phyloP scores from a whole-genome alignment of 2,888 invertebrate genomes.

The Orchestes rusci region DNA sequence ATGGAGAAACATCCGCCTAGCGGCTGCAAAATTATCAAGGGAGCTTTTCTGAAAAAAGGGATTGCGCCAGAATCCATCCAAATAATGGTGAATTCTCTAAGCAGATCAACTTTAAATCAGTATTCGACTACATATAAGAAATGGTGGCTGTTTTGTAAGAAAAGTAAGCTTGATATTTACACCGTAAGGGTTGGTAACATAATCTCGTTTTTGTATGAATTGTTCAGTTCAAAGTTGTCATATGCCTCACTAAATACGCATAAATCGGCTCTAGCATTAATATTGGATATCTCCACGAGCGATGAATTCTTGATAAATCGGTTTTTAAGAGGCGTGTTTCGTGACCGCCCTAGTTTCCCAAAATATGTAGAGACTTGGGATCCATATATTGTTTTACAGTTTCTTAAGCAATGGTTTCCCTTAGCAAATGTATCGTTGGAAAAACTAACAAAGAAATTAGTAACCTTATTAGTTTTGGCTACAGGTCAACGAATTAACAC shows the following conservation, averaged over 20 bases:
- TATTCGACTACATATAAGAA: slow-evolving; percentile 8
- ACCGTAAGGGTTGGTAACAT: slow-evolving; percentile 8
- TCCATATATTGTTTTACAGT: slow-evolving; percentile 8
- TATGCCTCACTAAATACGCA: slow-evolving; percentile 12
- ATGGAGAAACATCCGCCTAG: slow-evolving; percentile 9
- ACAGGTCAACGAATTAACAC: slow-evolving; percentile 13
- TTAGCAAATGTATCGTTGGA: slow-evolving; percentile 6
- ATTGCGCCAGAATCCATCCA: not conserved
- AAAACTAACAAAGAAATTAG: slow-evolving; percentile 10
- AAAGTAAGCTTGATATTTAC: slow-evolving; percentile 5
- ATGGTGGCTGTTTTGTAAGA: slow-evolving; percentile 11
- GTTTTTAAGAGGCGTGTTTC: slow-evolving; percentile 17
- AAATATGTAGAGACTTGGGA: slow-evolving; percentile 11
- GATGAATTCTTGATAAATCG: slow-evolving; percentile 14
- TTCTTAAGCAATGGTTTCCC: slow-evolving; percentile 1
- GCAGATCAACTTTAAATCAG: slow-evolving; percentile 6
- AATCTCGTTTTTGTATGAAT: slow-evolving; percentile 1
- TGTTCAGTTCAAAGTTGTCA: slow-evolving; percentile 1
- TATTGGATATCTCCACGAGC: slow-evolving; percentile 6
- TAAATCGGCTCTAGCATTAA: slow-evolving; percentile 16
- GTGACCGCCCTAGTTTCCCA: slow-evolving; percentile 9
- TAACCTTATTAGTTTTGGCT: slow-evolving; percentile 8
- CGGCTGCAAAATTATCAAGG: slow-evolving; percentile 8
- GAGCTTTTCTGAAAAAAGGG: slow-evolving; percentile 3
- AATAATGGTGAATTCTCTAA: slow-evolving; percentile 7